Base-by-base conservation (phyloP, 1,140 invertebrate species). In the Oncopeltus fasciatus region DNA sequence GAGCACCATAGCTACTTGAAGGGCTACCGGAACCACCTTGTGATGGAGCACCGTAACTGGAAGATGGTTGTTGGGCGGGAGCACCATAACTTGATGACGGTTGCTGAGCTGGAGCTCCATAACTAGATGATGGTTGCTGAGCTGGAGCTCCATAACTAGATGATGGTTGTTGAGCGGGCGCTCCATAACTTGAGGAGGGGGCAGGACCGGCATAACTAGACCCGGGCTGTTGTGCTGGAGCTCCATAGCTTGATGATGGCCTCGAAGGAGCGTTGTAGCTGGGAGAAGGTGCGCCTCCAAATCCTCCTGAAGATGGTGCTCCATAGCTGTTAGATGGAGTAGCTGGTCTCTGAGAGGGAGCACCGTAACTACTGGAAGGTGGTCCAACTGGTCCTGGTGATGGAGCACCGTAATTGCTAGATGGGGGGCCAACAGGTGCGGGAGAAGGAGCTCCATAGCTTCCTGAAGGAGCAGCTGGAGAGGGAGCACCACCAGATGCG, bases 191-290 rank as follows among this genome's bases (percentile, higher is more conserved):
- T 33, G 38, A 49, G 31, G 57, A 60, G 57, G 62, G 44, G 8
- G 44, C 33, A 16, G n/a, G n/a, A n/a, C n/a, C n/a, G n/a, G n/a
- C n/a, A n/a, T n/a, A n/a, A n/a, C n/a, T n/a, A n/a, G 59, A 57
- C 11, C 63, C 63, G 1, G 61, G 63, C 20, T 61, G 63, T 24
- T 26, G 38, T 12, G 60, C 58, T 27, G 65, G 65, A 14, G 64
- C 63, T 20, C 66, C 66, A 31, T 67, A 67, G 44, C 66, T 67
- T 21, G 60, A 63, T 16, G 63, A 44, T 3, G 66, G 66, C 47
- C 26, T 14, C 53, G 51, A 59, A 2, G 46, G 31, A 9, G 57
- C 46, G n/a, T 28, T 51, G 29, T 65, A 65, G 46, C 49, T 62
- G 26, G 16, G 12, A 12, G 64, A 62, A 58, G 64, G 64, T 43